Percentiles rank a stretch among this genome's conserved stretches.
Evolutionary conservation across 2,888 invertebrate genomes (phyloP).

Genomic region (Nowickia ferox): DNA sequence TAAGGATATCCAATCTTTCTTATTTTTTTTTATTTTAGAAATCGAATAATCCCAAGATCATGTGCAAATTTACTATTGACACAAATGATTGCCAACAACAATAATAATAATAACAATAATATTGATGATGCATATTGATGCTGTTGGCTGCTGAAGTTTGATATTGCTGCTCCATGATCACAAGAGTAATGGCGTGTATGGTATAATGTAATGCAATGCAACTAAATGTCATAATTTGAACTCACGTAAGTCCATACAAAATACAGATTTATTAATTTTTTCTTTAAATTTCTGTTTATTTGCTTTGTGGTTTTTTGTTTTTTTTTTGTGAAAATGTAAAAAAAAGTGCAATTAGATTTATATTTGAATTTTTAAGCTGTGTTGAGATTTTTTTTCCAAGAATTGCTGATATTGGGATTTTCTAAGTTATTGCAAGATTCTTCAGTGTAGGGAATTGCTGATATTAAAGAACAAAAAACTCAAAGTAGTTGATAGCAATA

Average conservation of each 20-base stretch:
- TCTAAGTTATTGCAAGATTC: too few relatives aligned
- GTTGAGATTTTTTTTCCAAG: background rate
- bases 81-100: conserved; percentile 68
- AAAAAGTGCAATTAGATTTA: conserved; percentile 28
- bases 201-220: conserved; percentile 27
- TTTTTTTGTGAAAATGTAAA: conserved; percentile 49
- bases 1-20: conserved; percentile 15
- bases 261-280: conserved; percentile 30
- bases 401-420: too few relatives aligned
- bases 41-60: conserved; percentile 68
- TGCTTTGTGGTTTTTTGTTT: background rate
- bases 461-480: too few relatives aligned
- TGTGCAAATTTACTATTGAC: conserved; percentile 74
- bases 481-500: too few relatives aligned
- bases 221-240: conserved; percentile 68
- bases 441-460: too few relatives aligned
- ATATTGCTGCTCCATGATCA: conserved; percentile 51
- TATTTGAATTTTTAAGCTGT: background rate
- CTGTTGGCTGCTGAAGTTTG: conserved; percentile 35
- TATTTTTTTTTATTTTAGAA: conserved; percentile 26
- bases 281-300: background rate
- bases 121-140: conserved; percentile 35
- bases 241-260: conserved; percentile 67
- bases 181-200: conserved; percentile 34
- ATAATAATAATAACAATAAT: conserved; percentile 18